Percentiles rank a stretch among this genome's conserved stretches.
Conservation (phyloP, 2,113 vertebrate genomes). For the Lepus timidus region DNA sequence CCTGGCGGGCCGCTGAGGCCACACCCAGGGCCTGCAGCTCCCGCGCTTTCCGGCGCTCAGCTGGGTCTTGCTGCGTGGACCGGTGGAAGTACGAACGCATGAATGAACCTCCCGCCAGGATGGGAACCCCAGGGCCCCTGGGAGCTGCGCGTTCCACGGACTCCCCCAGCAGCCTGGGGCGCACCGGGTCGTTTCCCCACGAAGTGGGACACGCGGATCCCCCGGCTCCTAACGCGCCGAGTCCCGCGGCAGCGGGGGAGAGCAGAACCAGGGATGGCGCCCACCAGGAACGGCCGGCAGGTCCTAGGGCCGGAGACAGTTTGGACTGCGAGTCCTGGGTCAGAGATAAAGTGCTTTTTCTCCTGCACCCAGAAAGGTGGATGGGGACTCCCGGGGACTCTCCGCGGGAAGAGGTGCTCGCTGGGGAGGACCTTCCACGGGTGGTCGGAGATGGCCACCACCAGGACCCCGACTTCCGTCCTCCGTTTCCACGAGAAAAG, state of each 20-base stretch:
- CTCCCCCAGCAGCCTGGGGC: neutral
- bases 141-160: neutral
- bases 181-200: no score
- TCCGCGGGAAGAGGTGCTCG: neutral
- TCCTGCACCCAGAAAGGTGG: conserved; percentile 75
- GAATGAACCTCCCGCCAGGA: neutral
- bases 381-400: neutral
- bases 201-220: neutral
- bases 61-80: rapidly evolving
- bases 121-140: neutral
- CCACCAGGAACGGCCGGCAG: no score
- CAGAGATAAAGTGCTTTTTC: conserved; percentile 81
- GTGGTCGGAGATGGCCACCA: no score
- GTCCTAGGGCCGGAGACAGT: neutral
- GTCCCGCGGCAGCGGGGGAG: rapidly evolving
- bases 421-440: neutral
- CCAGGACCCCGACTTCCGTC: neutral
- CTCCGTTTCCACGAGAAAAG: neutral
- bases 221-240: neutral
- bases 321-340: conserved; percentile 59
- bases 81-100: rapidly evolving
- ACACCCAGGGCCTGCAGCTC: rapidly evolving
- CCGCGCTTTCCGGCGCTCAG: rapidly evolving
- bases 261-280: neutral
- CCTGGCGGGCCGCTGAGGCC: neutral